These are phyloP conservation scores for Podiceps cristatus DNA, from an alignment of 2,113 vertebrate species.

Conservation along the genomic window DNA sequence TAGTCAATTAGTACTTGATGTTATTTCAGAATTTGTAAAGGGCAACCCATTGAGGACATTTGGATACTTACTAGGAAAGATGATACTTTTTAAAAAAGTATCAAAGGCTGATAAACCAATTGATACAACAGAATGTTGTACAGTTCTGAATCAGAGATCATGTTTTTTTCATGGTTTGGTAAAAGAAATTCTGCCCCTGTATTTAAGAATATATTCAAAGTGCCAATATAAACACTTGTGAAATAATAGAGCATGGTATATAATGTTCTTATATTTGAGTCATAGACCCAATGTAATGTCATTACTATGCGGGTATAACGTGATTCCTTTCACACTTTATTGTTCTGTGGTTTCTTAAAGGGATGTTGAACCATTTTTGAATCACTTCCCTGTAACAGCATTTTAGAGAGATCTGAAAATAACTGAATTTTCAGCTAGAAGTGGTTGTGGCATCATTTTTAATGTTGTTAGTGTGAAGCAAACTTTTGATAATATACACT, in stretches of 20 bases:
- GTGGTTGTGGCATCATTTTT: neutral
- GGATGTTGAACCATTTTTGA: neutral
- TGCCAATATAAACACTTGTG: neutral
- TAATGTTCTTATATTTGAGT: neutral
- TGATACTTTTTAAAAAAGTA: neutral
- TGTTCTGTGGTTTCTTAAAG: neutral
- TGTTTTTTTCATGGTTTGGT: neutral
- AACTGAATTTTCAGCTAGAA: neutral
- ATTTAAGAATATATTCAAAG: neutral
- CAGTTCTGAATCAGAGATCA: neutral
- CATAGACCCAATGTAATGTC: neutral
- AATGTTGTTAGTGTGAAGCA: neutral
- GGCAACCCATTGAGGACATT: neutral
- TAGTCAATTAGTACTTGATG: neutral
- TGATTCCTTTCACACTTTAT: neutral
- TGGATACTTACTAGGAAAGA: neutral
- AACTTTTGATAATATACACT: neutral
- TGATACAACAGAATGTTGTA: neutral
- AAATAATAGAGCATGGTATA: neutral
- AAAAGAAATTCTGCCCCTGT: neutral
- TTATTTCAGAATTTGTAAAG: neutral
- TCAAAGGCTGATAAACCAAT: neutral
- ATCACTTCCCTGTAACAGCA: neutral
- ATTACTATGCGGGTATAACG: neutral
- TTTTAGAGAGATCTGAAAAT: neutral